Conservation (phyloP, 2,113 vertebrate genomes). For the Indri indri region DNA sequence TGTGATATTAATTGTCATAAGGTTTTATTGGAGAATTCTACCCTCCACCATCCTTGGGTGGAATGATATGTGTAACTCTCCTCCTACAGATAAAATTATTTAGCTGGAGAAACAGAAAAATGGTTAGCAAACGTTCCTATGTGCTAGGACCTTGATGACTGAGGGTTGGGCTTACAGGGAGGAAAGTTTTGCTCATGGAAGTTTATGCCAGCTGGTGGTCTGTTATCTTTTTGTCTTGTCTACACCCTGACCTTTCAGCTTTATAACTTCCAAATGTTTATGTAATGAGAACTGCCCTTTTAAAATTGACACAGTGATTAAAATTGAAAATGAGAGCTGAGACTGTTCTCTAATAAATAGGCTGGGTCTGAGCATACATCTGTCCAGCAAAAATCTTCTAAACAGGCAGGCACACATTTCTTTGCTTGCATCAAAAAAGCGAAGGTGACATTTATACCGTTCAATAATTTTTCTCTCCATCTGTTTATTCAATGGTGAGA, state of each 20-base stretch:
- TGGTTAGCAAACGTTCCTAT: not conserved
- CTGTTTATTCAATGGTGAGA: conserved; percentile 68
- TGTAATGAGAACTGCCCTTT: conserved; percentile 67
- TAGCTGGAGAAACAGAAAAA: not conserved
- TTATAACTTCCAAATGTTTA: conserved; percentile 74
- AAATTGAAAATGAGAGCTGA: conserved; percentile 48
- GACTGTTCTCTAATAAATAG: conserved; percentile 72
- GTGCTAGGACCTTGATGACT: not conserved
- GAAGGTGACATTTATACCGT: conserved; percentile 76
- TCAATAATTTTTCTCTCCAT: conserved; percentile 69
- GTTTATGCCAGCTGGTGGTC: conserved; percentile 57
- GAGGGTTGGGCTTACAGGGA: not conserved
- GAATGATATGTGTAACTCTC: not conserved
- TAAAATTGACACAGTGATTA: conserved; percentile 63
- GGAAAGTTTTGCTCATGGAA: not conserved
- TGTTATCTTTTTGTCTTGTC: conserved; percentile 62
- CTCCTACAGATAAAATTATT: not conserved
- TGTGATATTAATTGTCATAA: not conserved
- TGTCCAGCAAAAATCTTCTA: conserved; percentile 65
- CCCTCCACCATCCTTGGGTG: not conserved
- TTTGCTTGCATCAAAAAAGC: conserved; percentile 50
- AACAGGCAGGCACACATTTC: conserved; percentile 49
- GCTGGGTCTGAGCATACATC: conserved; percentile 72
- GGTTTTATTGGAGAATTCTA: not conserved
- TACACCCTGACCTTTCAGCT: conserved; percentile 65